Base-by-base conservation (phyloP, 2,797 vertebrate species). In the Chloroceryle inda region DNA sequence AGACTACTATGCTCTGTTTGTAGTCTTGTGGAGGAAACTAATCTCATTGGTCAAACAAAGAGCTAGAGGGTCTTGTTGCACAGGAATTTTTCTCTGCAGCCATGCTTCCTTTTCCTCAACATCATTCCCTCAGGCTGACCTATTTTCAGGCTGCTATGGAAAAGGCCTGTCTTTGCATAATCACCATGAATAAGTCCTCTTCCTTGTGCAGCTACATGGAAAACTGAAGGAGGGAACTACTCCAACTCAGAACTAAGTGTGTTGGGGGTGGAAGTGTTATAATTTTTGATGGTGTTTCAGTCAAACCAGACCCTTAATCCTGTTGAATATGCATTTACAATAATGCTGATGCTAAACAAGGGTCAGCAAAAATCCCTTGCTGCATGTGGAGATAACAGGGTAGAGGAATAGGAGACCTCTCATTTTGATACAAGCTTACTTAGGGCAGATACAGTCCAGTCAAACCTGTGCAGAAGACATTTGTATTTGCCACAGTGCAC, bases 11-110 rank as follows among this genome's bases (percentile, higher is more conserved):
- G 15, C 19, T 42, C 1, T 1, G 9, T 42, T 1, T 1, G 9
- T 47, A 85, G 37, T 49, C n/a, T 47, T 2, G 1, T 17, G 45
- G 19, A 92, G 49, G 37, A 88, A 91, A 72, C 15, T 29, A 68
- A 64, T n/a, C 35, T 79, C 1, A 0, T 62, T 37, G 85, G 21
- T 20, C 35, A 67, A 76, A 53, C 37, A 78, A 47, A 81, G 59
- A 85, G 58, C 33, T 77, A 66, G 55, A 92, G 82, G 79, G 75
- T 92, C 88, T 86, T 84, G 92, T 94, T 93, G 88, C 86, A 66
- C 66, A 86, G 66, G 76, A 90, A 55, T 47, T 84, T 37, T 90
- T 76, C 71, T 88, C 77, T 73, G 72, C 56, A 85, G 27, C 24
- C 24, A 11, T 74, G 33, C 62, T 92, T 92, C 35, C 50, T 35